These are phyloP conservation scores for Subacronicta megacephala DNA, from an alignment of 2,888 invertebrate genomes.

Conservation along the genomic window DNA sequence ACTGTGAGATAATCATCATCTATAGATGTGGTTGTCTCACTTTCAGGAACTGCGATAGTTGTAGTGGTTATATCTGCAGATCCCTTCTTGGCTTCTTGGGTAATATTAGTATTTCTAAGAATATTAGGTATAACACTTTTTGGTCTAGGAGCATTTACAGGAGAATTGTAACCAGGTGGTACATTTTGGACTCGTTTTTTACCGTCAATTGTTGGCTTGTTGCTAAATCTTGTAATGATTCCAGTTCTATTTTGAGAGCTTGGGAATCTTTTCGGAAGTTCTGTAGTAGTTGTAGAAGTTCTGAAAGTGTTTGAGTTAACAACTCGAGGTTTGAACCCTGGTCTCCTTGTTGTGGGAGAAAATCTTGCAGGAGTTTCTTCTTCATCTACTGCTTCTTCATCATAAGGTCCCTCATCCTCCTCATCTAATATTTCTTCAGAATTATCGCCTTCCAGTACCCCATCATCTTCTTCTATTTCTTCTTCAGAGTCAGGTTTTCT, in stretches of 20 bases:
- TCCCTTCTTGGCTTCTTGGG: conserved; percentile 55
- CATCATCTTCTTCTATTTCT: conserved; percentile 63
- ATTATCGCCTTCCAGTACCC: conserved; percentile 35
- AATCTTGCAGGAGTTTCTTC: conserved; percentile 62
- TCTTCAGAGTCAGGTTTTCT: conserved; percentile 74
- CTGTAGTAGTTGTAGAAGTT: conserved; percentile 81
- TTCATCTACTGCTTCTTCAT: conserved; percentile 67
- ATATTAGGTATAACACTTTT: conserved; percentile 28
- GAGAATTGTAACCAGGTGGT: conserved; percentile 76
- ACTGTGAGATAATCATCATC: conserved; percentile 81
- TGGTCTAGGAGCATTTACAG: conserved; percentile 50
- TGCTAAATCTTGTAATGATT: conserved; percentile 73
- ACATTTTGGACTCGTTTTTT: conserved; percentile 84
- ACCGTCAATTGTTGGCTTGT: conserved; percentile 70
- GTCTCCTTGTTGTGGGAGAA: conserved; percentile 72
- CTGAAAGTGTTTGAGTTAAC: conserved; percentile 84
- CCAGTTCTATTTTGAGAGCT: conserved; percentile 74
- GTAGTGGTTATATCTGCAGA: conserved; percentile 68
- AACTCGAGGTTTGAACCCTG: conserved; percentile 75
- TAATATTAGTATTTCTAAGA: conserved; percentile 54
- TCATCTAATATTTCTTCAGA: conserved; percentile 64
- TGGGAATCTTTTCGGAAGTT: conserved; percentile 71
- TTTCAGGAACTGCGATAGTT: conserved; percentile 58
- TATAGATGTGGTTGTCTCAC: conserved; percentile 65
- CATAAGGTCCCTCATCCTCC: conserved; percentile 65